Evolutionary conservation across 2,888 invertebrate genomes (phyloP), one percentile per base, ranked within the genome.

Genomic region (Onthophagus sagittarius): DNA sequence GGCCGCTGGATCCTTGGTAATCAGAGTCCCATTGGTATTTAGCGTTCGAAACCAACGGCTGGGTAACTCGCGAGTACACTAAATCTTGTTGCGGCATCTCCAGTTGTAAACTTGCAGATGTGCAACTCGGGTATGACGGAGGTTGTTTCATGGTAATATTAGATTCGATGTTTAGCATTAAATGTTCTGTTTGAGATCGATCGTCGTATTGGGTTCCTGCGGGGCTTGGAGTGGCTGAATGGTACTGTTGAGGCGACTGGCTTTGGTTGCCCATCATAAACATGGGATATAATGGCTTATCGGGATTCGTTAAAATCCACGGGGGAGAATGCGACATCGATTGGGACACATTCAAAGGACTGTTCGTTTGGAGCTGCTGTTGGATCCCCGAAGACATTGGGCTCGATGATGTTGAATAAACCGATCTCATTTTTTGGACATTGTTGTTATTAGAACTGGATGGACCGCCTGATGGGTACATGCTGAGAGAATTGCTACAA

Each of bases 21-120:
- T 90, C 90, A 1, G 88, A 85, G 77, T 90, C 90, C 91, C 91
- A 91, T 79, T 92, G 91, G 83, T 93, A 93, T 82, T 93, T 92
- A 70, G 89, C 89, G 11, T 86, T 84, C 1, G 85, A 84, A 63
- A 86, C 84, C 74, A 88, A 81, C 69, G 88, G 87, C 76, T 86
- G 86, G 23, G 87, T 86, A 9, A 86, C 86, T 23, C 89, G 86
- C 63, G 87, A 84, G 77, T 89, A 89, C 78, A 88, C 87, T 78
- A 88, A 80, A 70, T 90, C 89, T 79, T 87, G 88, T 84, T 88
- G 83, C 75, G 85, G 86, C 83, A 88, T 85, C 74, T 89, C 88
- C 78, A 89, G 81, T 81, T 88, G 87, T 2, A 85, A 78, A 63
- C 81, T 80, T 9, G 84, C 80, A 64, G 83, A 81, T 53, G 88